phyloP scores from a whole-genome alignment of 2,888 invertebrate genomes.

The Xylota segnis region DNA sequence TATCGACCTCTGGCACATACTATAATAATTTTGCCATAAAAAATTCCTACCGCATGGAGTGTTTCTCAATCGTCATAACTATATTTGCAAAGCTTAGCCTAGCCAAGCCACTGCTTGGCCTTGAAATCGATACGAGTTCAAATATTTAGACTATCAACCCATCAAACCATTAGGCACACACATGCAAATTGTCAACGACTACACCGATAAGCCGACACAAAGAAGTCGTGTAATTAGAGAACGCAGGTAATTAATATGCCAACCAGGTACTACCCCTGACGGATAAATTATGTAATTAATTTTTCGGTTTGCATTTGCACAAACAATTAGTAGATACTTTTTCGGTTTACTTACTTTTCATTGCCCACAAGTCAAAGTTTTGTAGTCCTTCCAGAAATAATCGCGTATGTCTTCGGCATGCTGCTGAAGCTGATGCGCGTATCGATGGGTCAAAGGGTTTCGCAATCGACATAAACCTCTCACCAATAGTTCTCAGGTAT shows the following conservation, averaged over 20 bases:
- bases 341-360: conserved; percentile 82
- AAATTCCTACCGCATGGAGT: neutral
- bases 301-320: conserved; percentile 31
- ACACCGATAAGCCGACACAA: conserved; percentile 50
- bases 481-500: conserved; percentile 81
- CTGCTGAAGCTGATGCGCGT: conserved; percentile 80
- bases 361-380: conserved; percentile 83
- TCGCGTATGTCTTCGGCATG: conserved; percentile 81
- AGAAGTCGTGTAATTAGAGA: conserved; percentile 67
- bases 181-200: conserved; percentile 55
- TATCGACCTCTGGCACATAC: conserved; percentile 43
- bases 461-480: conserved; percentile 80
- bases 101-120: conserved; percentile 43
- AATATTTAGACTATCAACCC: conserved; percentile 68
- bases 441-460: conserved; percentile 82
- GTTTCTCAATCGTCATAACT: conserved; percentile 34
- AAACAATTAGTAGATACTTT: conserved; percentile 20
- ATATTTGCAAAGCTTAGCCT: conserved; percentile 12
- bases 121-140: conserved; percentile 71
- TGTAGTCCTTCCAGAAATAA: conserved; percentile 81
- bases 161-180: conserved; percentile 51
- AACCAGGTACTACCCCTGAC: conserved; percentile 47
- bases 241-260: conserved; percentile 65
- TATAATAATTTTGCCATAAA: conserved; percentile 30
- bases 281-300: conserved; percentile 48